These are phyloP conservation scores for Drymonia ruficornis DNA, from an alignment of 2,888 invertebrate genomes.

Conservation along the genomic window DNA sequence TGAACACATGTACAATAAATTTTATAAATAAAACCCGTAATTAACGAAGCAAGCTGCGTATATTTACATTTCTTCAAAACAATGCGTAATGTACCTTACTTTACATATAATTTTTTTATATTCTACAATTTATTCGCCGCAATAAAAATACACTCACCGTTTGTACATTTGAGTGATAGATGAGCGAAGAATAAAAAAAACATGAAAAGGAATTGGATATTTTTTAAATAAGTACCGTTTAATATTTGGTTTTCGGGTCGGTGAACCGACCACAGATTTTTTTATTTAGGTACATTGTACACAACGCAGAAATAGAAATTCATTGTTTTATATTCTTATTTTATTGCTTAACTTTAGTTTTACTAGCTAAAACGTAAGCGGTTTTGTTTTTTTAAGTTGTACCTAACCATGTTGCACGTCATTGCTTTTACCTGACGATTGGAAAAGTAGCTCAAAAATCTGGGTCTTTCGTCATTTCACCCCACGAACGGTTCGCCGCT, in stretches of 20 bases:
- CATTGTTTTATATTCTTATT: conserved; percentile 7
- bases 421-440: no score
- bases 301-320: conserved; percentile 1
- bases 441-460: no score
- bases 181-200: neutral
- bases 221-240: neutral
- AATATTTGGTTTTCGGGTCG: neutral
- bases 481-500: no score
- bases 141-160: no score
- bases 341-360: conserved; percentile 5
- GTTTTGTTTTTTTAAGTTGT: neutral
- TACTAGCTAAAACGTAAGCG: neutral
- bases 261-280: conserved; percentile 4
- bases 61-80: neutral
- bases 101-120: no score
- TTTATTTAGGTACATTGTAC: conserved; percentile 8
- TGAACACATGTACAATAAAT: neutral
- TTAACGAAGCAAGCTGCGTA: neutral
- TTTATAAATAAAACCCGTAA: conserved; percentile 3
- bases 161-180: no score
- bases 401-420: neutral
- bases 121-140: no score
- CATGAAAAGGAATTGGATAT: neutral
- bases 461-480: no score
- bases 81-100: no score